Percentiles rank a stretch among this genome's conserved stretches.
Evolutionary conservation across 2,113 vertebrate species (phyloP).

Genomic region (Dromas ardeola): DNA sequence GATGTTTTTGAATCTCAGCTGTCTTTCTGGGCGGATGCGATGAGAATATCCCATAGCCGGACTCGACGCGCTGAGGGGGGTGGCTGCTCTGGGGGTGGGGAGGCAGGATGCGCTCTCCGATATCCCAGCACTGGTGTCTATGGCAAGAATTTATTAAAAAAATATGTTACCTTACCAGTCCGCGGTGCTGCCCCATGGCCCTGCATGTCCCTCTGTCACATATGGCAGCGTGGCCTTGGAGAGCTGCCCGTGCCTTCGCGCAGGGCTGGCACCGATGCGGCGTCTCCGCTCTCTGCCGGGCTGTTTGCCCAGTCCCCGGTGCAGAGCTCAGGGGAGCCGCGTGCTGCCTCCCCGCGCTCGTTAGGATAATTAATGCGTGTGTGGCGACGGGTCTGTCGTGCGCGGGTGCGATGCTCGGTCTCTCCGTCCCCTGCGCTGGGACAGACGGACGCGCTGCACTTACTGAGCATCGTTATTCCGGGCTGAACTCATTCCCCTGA

Average conservation of each 20-base stretch:
- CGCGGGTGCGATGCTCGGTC: neutral
- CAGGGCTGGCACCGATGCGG: accelerated
- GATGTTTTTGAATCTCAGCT: accelerated
- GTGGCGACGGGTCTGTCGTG: neutral
- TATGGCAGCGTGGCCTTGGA: neutral
- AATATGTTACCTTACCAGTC: neutral
- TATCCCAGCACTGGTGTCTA: neutral
- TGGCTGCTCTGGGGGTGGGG: neutral
- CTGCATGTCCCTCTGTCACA: neutral
- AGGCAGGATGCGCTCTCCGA: neutral
- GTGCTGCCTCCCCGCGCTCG: neutral
- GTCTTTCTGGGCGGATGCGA: neutral
- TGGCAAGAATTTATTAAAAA: neutral
- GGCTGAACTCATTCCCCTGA: neutral
- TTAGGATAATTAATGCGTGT: neutral
- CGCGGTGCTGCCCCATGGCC: accelerated
- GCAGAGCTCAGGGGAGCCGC: too few species aligned
- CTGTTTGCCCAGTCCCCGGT: too few species aligned
- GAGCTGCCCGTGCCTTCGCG: neutral
- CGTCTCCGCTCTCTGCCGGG: neutral
- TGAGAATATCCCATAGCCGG: neutral
- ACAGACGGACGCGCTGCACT: accelerated
- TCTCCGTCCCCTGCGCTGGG: accelerated
- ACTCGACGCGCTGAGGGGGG: accelerated
- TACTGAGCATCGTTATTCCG: neutral